phyloP scores from a whole-genome alignment of 2,888 invertebrate genomes.

The Ectemnius continuus region DNA sequence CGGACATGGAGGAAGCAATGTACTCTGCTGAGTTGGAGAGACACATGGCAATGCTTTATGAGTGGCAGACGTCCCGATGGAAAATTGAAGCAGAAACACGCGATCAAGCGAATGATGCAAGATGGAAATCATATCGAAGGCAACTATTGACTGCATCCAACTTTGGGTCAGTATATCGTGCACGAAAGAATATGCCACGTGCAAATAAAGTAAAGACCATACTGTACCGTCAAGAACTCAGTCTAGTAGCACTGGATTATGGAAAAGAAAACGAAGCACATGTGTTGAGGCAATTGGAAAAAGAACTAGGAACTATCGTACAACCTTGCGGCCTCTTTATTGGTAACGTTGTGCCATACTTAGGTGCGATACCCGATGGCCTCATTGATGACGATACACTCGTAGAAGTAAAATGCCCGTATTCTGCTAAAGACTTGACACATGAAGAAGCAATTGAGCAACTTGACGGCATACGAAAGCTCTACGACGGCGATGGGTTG shows the following conservation, averaged over 20 bases:
- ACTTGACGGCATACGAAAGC: too few relatives aligned
- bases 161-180: constrained; percentile 12
- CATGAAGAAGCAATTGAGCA: too few relatives aligned
- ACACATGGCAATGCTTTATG: not conserved
- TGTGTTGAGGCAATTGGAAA: not conserved
- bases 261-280: not conserved
- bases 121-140: constrained; percentile 6
- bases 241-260: constrained; percentile 1
- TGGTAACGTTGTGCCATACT: too few relatives aligned
- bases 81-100: constrained; percentile 4
- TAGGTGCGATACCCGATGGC: too few relatives aligned
- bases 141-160: constrained; percentile 19
- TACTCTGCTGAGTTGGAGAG: constrained; percentile 8
- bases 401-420: too few relatives aligned
- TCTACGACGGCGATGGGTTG: too few relatives aligned
- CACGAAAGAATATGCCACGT: not conserved
- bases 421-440: too few relatives aligned
- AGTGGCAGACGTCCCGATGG: constrained; percentile 11
- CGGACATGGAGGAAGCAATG: constrained; percentile 2
- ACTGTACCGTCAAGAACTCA: constrained; percentile 3
- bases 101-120: constrained; percentile 1
- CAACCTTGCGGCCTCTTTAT: too few relatives aligned
- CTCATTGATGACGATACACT: too few relatives aligned
- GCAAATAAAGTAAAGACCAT: not conserved
- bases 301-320: not conserved